Evolutionary conservation across 2,113 vertebrate genomes (phyloP).

Genomic region (Spheniscus mendiculus): DNA sequence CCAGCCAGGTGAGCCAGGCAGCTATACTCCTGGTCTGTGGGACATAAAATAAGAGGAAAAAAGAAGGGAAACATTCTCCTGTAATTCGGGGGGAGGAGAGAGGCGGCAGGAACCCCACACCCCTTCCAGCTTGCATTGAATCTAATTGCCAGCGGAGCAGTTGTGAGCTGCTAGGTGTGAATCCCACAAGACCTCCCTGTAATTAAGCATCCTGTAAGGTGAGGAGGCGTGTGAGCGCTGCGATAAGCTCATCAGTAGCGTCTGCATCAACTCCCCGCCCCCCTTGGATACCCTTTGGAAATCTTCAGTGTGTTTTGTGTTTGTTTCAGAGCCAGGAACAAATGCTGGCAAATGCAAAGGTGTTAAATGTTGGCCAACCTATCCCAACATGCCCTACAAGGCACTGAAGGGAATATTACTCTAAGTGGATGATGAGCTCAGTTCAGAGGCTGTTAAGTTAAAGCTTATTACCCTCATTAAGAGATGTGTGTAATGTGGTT

Average conservation of each 20-base stretch:
- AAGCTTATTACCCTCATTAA: conserved; percentile 53
- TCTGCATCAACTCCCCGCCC: not conserved
- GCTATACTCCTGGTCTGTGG: not conserved
- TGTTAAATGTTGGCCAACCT: conserved; percentile 31
- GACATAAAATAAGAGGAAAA: not conserved
- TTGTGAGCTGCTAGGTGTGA: not conserved
- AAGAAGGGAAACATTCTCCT: not conserved
- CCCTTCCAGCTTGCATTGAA: not conserved
- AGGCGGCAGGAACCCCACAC: not conserved
- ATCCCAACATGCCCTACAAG: not conserved
- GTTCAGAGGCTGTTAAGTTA: conserved; percentile 21
- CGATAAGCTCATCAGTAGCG: not conserved
- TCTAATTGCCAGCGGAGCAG: not conserved
- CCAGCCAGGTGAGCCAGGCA: not conserved
- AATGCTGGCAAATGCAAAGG: conserved; percentile 32
- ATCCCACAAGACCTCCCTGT: not conserved
- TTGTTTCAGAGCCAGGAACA: conserved; percentile 45
- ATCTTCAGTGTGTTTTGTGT: not conserved
- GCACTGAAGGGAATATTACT: conserved; percentile 22
- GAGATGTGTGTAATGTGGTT: conserved; percentile 27
- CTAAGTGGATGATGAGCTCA: conserved; percentile 38
- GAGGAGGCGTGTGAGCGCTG: not conserved
- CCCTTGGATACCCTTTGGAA: not conserved
- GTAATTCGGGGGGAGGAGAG: not conserved
- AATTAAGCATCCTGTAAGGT: conserved; percentile 19